phyloP scores from a whole-genome alignment of 92 coral and sea anemone species.

The Porites divaricata region DNA sequence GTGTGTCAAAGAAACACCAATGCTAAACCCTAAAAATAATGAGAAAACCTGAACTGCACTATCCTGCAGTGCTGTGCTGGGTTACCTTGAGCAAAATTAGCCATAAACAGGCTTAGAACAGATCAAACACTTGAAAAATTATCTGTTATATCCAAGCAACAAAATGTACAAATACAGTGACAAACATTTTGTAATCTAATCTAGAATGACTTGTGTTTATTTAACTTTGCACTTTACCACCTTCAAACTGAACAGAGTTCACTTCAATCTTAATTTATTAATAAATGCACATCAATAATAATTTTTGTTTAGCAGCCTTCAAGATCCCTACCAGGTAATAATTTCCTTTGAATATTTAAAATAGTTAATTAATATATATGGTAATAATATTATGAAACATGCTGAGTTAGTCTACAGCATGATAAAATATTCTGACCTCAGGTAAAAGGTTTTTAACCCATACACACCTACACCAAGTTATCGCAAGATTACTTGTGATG shows the following conservation, averaged over 20 bases:
- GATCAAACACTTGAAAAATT: too few relatives aligned
- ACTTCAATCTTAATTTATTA: neutral
- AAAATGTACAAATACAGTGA: neutral
- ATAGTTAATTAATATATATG: conserved; percentile 1
- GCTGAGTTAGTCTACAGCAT: neutral
- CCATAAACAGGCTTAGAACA: too few relatives aligned
- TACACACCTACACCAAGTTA: too few relatives aligned
- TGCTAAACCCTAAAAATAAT: too few relatives aligned
- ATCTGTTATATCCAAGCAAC: too few relatives aligned
- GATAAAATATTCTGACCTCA: neutral
- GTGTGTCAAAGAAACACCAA: too few relatives aligned
- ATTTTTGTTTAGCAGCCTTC: conserved; percentile 10
- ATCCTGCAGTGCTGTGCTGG: too few relatives aligned
- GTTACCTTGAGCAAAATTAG: too few relatives aligned
- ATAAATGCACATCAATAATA: neutral
- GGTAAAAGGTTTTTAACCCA: too few relatives aligned
- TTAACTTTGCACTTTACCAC: neutral
- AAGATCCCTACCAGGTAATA: conserved; percentile 13
- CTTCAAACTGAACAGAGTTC: neutral
- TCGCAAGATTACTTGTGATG: too few relatives aligned
- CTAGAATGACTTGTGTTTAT: neutral
- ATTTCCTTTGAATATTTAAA: conserved; percentile 20
- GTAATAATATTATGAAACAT: conserved; percentile 2
- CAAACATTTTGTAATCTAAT: neutral
- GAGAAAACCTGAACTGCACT: too few relatives aligned